These are phyloP conservation scores for Typhlomys cinereus DNA, from an alignment of 2,113 vertebrate genomes.

Conservation along the genomic window DNA sequence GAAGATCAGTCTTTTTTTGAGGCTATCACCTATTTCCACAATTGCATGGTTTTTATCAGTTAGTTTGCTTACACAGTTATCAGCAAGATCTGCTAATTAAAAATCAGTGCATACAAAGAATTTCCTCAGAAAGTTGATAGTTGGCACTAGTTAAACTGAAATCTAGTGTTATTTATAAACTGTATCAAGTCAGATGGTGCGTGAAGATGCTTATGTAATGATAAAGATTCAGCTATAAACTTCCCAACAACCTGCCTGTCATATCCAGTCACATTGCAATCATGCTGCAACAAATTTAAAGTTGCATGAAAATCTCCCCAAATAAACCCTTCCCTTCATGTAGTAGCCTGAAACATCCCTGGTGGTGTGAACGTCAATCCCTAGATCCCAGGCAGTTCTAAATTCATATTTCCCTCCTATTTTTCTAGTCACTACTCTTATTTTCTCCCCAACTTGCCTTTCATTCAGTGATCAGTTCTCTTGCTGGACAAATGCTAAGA, in stretches of 20 bases:
- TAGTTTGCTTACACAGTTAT: constrained; percentile 16
- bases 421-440: constrained; percentile 37
- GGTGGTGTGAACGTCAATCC: neutral
- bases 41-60: neutral
- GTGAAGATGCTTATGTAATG: constrained; percentile 35
- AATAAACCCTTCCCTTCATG: neutral
- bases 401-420: constrained; percentile 56
- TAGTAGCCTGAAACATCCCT: neutral
- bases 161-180: constrained; percentile 55
- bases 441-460: constrained; percentile 30
- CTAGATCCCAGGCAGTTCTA: neutral
- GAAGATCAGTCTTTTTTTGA: neutral
- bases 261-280: neutral
- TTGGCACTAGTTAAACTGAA: neutral
- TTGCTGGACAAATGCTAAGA: neutral
- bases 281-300: constrained; percentile 10
- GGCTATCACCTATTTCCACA: neutral
- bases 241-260: neutral
- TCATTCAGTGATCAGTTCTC: constrained; percentile 33
- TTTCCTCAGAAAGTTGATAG: neutral
- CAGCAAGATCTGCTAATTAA: neutral
- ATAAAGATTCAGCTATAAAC: constrained; percentile 39
- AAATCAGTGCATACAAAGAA: neutral
- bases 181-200: constrained; percentile 21
- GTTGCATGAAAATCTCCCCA: constrained; percentile 31